These are phyloP conservation scores for Netelia fuscicornis DNA, from an alignment of 2,888 invertebrate genomes.

Conservation along the genomic window DNA sequence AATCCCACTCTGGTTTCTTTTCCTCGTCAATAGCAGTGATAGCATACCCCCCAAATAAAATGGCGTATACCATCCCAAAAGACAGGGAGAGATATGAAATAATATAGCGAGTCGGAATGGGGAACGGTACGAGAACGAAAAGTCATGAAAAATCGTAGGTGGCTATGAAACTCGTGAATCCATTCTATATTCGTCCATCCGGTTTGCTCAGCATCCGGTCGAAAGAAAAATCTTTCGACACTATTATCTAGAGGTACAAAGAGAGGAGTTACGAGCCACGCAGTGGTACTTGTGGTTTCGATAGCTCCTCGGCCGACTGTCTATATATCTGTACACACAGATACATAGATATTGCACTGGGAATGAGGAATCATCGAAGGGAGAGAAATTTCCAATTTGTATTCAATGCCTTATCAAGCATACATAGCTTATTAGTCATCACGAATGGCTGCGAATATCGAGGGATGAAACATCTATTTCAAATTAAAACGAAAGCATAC, in stretches of 20 bases:
- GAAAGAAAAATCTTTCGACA: constrained; percentile 51
- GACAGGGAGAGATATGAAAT: constrained; percentile 45
- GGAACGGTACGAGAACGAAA: constrained; percentile 1
- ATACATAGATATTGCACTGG: background rate
- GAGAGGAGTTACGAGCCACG: constrained; percentile 9
- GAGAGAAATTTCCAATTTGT: too few species aligned
- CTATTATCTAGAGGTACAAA: constrained; percentile 29
- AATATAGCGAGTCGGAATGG: constrained; percentile 16
- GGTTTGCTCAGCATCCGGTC: constrained; percentile 21
- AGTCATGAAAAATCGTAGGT: constrained; percentile 51
- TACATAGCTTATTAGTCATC: too few species aligned
- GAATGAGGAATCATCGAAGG: constrained; percentile 26
- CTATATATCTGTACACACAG: background rate
- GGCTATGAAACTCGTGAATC: constrained; percentile 52
- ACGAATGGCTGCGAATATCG: too few species aligned
- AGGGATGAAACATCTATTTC: too few species aligned
- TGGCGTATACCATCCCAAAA: constrained; percentile 12
- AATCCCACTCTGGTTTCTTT: constrained; percentile 8
- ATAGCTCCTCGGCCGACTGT: background rate
- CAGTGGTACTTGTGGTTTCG: constrained; percentile 15
- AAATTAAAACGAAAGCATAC: too few species aligned
- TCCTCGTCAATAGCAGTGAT: constrained; percentile 46
- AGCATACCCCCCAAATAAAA: constrained; percentile 30
- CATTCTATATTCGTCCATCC: constrained; percentile 7
- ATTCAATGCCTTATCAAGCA: too few species aligned